phyloP scores from a whole-genome alignment of 2,113 vertebrate species.

The Sphyrna mokarran region DNA sequence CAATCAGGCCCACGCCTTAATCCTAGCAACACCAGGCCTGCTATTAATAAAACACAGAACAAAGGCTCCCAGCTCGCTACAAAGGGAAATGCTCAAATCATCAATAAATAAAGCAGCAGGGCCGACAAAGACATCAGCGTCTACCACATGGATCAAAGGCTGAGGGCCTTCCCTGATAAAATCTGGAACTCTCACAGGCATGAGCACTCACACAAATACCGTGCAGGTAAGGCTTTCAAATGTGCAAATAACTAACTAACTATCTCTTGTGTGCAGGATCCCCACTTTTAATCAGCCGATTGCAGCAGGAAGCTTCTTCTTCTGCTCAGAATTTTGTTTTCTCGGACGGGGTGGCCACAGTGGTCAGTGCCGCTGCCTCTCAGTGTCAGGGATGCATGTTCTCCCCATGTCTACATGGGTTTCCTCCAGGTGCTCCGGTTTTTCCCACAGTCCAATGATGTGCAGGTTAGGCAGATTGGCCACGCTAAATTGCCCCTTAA shows the following conservation, averaged over 20 bases:
- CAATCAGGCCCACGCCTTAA: conserved; percentile 1
- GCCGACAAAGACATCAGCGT: background rate
- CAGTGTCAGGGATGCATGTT: no score
- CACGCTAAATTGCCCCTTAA: no score
- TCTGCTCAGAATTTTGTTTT: background rate
- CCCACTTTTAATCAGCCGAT: background rate
- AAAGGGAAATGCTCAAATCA: background rate
- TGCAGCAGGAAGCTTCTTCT: background rate
- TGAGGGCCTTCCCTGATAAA: background rate
- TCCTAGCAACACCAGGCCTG: background rate
- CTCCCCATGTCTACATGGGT: no score
- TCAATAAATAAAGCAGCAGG: conserved; percentile 8
- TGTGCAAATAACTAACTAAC: background rate
- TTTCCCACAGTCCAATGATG: no score
- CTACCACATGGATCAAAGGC: conserved; percentile 22
- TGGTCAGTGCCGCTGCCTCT: no score
- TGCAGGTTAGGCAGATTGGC: no score
- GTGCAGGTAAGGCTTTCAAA: conserved; percentile 19
- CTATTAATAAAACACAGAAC: conserved; percentile 20
- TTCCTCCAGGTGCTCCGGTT: no score
- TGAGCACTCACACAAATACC: conserved; percentile 18
- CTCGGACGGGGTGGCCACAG: no score
- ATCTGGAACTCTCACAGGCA: conserved; percentile 25
- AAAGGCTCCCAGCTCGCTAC: background rate
- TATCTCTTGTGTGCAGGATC: background rate